Conservation (phyloP, 2,797 vertebrate species). For the Malacoraja senta region DNA sequence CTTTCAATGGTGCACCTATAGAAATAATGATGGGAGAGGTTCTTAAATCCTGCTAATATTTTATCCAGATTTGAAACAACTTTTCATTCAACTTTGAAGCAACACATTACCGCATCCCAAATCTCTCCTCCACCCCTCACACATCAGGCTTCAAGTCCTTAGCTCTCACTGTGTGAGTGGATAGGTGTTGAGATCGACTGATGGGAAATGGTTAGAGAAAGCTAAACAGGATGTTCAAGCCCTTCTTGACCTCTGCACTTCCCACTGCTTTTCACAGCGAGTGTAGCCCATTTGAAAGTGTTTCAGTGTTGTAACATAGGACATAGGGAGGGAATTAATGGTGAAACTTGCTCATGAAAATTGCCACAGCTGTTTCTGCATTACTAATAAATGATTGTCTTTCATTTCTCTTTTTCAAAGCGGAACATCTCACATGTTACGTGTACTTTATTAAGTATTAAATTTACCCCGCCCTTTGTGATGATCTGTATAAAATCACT, state of each 20-base stretch:
- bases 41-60: not conserved
- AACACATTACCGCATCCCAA: not conserved
- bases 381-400: not conserved
- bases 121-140: not conserved
- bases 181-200: not conserved
- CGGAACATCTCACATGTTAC: not conserved
- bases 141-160: not conserved
- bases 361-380: not conserved
- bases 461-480: not conserved
- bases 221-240: not conserved
- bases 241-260: not conserved
- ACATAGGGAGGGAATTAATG: not conserved
- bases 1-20: no score
- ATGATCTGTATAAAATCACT: not conserved
- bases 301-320: no score
- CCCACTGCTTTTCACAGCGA: not conserved
- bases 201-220: not conserved
- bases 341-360: not conserved
- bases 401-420: not conserved
- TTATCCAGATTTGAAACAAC: not conserved
- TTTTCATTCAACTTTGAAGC: not conserved
- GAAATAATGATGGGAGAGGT: no score
- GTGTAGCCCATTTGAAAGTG: not conserved
- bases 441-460: not conserved
- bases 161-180: not conserved